Evolutionary conservation across 2,888 invertebrate genomes (phyloP).

Genomic region (Hypomecis punctinalis): DNA sequence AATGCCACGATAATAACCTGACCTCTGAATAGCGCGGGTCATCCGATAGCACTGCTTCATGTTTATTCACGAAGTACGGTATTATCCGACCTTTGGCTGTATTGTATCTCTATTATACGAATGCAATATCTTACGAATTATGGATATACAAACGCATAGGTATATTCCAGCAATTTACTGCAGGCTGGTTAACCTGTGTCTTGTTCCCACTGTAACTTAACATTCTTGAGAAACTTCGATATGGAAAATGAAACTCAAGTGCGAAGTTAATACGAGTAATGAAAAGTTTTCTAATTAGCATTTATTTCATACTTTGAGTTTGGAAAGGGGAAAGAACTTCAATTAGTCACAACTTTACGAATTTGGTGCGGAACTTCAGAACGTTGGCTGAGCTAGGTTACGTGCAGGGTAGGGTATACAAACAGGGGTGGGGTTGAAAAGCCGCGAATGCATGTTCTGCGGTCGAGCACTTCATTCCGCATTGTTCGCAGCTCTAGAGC

Average conservation of each 20-base stretch:
- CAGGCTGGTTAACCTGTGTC: conserved; percentile 9
- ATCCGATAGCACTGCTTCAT: conserved; percentile 34
- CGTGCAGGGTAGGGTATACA: not conserved
- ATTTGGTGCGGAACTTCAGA: not conserved
- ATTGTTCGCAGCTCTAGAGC: conserved; percentile 76
- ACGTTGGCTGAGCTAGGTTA: conserved; percentile 3
- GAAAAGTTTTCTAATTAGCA: conserved; percentile 24
- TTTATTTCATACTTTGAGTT: conserved; percentile 10
- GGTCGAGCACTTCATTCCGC: conserved; percentile 68
- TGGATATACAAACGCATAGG: too few species aligned
- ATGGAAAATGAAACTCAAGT: conserved; percentile 7
- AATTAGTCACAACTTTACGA: conserved; percentile 13
- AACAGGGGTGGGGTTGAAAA: conserved; percentile 32
- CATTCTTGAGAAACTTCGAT: conserved; percentile 13
- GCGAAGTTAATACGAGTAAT: conserved; percentile 12
- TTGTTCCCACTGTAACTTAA: conserved; percentile 10
- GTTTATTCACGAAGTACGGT: conserved; percentile 37
- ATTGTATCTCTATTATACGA: conserved; percentile 28
- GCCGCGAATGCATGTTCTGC: conserved; percentile 49
- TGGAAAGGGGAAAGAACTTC: conserved; percentile 8
- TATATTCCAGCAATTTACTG: conserved; percentile 19
- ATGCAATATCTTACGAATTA: conserved; percentile 16
- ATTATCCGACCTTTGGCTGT: conserved; percentile 30
- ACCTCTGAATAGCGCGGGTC: conserved; percentile 37
- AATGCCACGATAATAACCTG: conserved; percentile 35